Conservation (phyloP, 2,797 vertebrate genomes). For the Labroides dimidiatus region DNA sequence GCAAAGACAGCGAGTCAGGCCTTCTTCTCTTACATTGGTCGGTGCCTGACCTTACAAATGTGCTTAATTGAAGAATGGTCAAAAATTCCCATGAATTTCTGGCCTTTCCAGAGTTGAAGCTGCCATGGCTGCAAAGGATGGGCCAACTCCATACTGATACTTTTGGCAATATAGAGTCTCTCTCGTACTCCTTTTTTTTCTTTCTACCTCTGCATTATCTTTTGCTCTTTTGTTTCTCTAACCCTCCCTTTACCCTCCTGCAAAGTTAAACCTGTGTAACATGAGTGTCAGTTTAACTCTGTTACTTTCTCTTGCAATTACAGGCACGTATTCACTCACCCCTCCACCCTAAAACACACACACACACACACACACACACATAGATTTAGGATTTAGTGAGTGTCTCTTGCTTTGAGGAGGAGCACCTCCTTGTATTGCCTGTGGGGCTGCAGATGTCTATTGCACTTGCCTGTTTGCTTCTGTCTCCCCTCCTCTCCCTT, state of each 20-base stretch:
- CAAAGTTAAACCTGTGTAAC: neutral
- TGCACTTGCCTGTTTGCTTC: constrained; percentile 55
- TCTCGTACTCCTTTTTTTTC: too few relatives aligned
- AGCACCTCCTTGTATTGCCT: constrained; percentile 59
- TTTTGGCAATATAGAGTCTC: too few relatives aligned
- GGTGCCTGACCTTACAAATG: too few relatives aligned
- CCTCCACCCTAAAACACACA: constrained; percentile 31
- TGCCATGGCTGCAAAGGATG: too few relatives aligned
- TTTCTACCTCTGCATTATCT: constrained; percentile 1
- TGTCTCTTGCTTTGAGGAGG: constrained; percentile 44
- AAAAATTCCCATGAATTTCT: too few relatives aligned
- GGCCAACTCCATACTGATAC: too few relatives aligned
- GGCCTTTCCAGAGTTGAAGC: too few relatives aligned
- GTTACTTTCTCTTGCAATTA: constrained; percentile 58
- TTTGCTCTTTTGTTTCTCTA: neutral
- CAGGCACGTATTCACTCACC: constrained; percentile 58
- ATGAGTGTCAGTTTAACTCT: constrained; percentile 20
- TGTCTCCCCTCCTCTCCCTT: constrained; percentile 34
- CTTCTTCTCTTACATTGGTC: too few relatives aligned
- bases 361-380: neutral
- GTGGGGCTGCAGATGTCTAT: constrained; percentile 71
- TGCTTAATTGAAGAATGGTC: too few relatives aligned
- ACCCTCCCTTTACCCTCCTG: neutral
- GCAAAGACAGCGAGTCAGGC: too few relatives aligned
- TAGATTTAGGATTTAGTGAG: constrained; percentile 7